Percentiles rank a stretch among this genome's conserved stretches.
Evolutionary conservation across 1,140 invertebrate genomes (phyloP).

Genomic region (Monochamus saltuarius): DNA sequence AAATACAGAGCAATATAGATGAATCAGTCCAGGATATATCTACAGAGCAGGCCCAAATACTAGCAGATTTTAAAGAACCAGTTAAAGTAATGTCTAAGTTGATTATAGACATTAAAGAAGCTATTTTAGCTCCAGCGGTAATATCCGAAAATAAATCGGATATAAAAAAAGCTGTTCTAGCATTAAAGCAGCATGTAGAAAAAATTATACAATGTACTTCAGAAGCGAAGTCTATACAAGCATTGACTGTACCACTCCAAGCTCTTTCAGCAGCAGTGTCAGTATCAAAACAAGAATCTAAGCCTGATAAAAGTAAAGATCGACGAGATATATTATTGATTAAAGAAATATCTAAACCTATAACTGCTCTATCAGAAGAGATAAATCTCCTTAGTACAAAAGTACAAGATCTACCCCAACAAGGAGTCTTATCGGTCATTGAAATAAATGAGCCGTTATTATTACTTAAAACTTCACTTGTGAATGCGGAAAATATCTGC

Average conservation of each 20-base stretch:
- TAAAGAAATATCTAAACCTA: no score
- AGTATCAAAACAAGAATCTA: slow-evolving; percentile 15
- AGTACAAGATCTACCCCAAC: no score
- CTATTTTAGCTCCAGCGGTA: slow-evolving; percentile 10
- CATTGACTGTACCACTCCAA: slow-evolving; percentile 19
- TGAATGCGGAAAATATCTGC: background rate
- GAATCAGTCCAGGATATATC: background rate
- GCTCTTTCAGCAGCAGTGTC: slow-evolving; percentile 10
- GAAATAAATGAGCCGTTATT: background rate
- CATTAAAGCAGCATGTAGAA: slow-evolving; percentile 25
- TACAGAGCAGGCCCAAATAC: background rate
- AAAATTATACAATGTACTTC: slow-evolving; percentile 7
- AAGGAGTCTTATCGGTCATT: no score
- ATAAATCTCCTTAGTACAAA: slow-evolving; percentile 1
- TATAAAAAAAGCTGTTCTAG: slow-evolving; percentile 14
- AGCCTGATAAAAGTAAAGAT: slow-evolving; percentile 18
- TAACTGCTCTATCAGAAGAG: background rate
- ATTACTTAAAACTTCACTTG: slow-evolving; percentile 2
- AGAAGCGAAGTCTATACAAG: slow-evolving; percentile 11
- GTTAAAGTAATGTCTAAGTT: slow-evolving; percentile 21
- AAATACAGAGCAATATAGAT: no score
- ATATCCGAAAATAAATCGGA: slow-evolving; percentile 9
- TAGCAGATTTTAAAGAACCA: slow-evolving; percentile 9
- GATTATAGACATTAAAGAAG: slow-evolving; percentile 14
- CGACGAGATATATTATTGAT: background rate